phyloP scores from a whole-genome alignment of 2,113 vertebrate species.

The Aythya baeri region DNA sequence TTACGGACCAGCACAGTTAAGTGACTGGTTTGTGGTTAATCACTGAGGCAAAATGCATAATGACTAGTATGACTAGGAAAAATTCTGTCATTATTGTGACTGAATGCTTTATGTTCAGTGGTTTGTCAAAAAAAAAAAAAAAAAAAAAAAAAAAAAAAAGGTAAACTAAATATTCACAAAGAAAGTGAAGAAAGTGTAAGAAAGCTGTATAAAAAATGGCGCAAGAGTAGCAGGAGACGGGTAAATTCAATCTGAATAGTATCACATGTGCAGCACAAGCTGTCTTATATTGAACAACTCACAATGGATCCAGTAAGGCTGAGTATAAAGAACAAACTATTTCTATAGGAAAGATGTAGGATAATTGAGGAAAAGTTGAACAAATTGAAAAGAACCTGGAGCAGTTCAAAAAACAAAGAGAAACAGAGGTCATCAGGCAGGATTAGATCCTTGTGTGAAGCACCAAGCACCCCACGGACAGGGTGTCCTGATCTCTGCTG shows the following conservation, averaged over 20 bases:
- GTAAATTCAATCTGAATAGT: neutral
- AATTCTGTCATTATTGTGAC: conserved; percentile 8
- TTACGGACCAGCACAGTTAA: neutral
- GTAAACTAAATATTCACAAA: neutral
- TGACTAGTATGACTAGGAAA: neutral
- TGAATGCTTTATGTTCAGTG: neutral
- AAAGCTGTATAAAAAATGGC: neutral
- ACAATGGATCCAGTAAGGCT: neutral
- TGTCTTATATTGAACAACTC: neutral
- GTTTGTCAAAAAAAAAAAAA: neutral
- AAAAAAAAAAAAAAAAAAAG: neutral
- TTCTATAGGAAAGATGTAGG: neutral
- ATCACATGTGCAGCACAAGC: neutral
- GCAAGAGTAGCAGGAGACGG: neutral
- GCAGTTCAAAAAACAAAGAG: neutral
- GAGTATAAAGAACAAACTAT: neutral
- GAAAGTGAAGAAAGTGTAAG: neutral
- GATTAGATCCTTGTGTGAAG: neutral
- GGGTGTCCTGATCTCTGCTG: neutral
- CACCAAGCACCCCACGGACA: neutral
- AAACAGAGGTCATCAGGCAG: neutral
- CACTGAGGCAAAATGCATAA: neutral
- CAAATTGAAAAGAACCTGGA: neutral
- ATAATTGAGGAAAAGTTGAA: neutral
- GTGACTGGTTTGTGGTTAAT: neutral